A percentile compares a stretch with the other conserved stretches of the same genome.
Conservation (phyloP, 2,888 invertebrate genomes). For the Ceratothoa steindachneri region DNA sequence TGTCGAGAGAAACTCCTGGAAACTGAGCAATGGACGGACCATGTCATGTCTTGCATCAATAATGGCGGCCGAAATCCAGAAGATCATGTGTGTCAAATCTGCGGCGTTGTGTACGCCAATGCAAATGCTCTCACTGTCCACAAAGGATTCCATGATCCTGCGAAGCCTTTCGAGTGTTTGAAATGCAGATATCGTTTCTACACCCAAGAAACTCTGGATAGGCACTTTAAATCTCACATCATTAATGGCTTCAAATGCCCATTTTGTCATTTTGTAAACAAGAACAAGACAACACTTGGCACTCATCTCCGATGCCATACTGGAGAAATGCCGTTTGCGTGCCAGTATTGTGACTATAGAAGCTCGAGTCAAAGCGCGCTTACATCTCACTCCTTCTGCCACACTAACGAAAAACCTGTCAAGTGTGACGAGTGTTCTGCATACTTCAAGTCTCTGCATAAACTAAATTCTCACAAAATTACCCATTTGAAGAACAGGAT, state of each 20-base stretch:
- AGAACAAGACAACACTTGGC: background rate
- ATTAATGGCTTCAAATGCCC: background rate
- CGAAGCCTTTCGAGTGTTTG: conserved; percentile 8
- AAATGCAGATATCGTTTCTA: background rate
- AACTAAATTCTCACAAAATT: conserved; percentile 6
- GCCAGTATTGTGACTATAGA: background rate
- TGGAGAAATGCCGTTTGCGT: conserved; percentile 2
- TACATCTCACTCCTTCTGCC: background rate
- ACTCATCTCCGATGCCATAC: conserved; percentile 4
- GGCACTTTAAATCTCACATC: background rate
- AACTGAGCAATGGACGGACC: background rate
- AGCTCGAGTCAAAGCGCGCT: conserved; percentile 1
- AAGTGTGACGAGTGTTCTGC: background rate
- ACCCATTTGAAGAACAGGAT: background rate
- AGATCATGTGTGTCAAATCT: background rate
- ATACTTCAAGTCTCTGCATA: background rate
- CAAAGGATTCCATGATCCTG: conserved; percentile 4
- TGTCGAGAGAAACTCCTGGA: background rate
- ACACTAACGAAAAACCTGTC: background rate
- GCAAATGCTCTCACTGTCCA: background rate
- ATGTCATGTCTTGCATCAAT: background rate
- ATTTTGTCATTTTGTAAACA: background rate
- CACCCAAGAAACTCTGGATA: background rate
- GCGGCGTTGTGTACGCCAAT: background rate
- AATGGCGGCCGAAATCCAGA: background rate